A percentile compares a stretch with the other conserved stretches of the same genome.
Conservation (phyloP, 2,113 vertebrate genomes). For the Rattus norvegicus region GRCr8 NC_086037.1:60579001-60579500, state of each 20-base stretch:
- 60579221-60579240: constrained; percentile 55
- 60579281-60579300: not conserved
- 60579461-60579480: not conserved
- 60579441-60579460: not conserved
- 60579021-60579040: not conserved
- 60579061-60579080: constrained; percentile 54
- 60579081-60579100: constrained; percentile 53
- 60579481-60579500: not conserved
- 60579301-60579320: not conserved
- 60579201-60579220: constrained; percentile 55
- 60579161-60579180: constrained; percentile 76
- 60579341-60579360: rapidly evolving
- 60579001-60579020: not conserved
- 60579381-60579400: not conserved
- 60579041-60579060: constrained; percentile 58
- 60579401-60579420: not conserved
- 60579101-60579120: constrained; percentile 73
- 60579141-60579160: constrained; percentile 75
- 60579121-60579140: constrained; percentile 78
- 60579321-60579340: not conserved
- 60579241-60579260: constrained; percentile 50
- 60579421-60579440: not conserved
- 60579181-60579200: constrained; percentile 47
- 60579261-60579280: not conserved
- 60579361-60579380: not conserved